A percentile compares a stretch with the other conserved stretches of the same genome.
phyloP scores from a whole-genome alignment of 1,140 invertebrate species.

The Rhyzopertha dominica region DNA sequence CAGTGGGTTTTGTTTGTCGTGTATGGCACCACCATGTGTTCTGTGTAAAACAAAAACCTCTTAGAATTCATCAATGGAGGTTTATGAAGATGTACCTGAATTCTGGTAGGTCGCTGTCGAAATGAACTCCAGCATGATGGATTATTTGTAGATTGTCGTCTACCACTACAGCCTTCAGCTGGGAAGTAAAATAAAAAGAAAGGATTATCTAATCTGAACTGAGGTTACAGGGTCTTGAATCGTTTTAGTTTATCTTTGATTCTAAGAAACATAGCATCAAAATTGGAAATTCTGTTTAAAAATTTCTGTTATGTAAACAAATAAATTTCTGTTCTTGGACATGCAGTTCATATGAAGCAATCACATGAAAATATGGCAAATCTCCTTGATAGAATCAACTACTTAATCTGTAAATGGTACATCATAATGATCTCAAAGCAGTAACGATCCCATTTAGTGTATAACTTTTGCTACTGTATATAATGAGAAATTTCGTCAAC shows the following conservation, averaged over 20 bases:
- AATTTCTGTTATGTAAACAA: slow-evolving; percentile 6
- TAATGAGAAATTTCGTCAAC: too few species aligned
- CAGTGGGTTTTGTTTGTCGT: slow-evolving; percentile 51
- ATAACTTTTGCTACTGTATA: too few species aligned
- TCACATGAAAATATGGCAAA: neutral
- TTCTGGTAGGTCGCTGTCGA: slow-evolving; percentile 86
- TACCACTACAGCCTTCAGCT: slow-evolving; percentile 88
- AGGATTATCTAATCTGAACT: neutral
- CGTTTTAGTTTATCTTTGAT: neutral
- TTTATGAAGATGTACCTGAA: slow-evolving; percentile 61
- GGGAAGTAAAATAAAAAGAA: slow-evolving; percentile 46
- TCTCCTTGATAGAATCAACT: neutral
- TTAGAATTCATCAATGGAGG: slow-evolving; percentile 5
- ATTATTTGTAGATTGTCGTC: slow-evolving; percentile 68
- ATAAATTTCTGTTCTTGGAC: slow-evolving; percentile 2
- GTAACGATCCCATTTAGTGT: too few species aligned
- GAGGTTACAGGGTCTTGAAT: slow-evolving; percentile 5
- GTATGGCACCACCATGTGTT: slow-evolving; percentile 75
- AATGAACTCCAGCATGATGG: slow-evolving; percentile 76
- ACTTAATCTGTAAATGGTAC: too few species aligned
- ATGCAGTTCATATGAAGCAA: slow-evolving; percentile 5
- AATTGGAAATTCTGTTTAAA: slow-evolving; percentile 4
- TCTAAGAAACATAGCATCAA: slow-evolving; percentile 9
- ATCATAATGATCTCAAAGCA: too few species aligned
- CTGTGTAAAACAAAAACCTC: slow-evolving; percentile 49